Evolutionary conservation across 2,888 invertebrate genomes (phyloP).

Genomic region (Polyommatus iphigenia): DNA sequence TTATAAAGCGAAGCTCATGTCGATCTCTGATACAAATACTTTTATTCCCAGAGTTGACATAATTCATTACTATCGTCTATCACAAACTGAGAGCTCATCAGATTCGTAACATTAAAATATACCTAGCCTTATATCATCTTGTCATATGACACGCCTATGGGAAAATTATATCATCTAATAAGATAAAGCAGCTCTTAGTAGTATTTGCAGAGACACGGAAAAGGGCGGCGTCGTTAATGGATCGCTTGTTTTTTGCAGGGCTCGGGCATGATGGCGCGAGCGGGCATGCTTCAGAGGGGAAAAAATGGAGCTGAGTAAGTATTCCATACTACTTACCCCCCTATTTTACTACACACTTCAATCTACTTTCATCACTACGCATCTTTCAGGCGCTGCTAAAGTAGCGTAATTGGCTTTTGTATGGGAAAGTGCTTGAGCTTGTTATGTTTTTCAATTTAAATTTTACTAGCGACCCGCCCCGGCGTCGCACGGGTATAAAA

Average conservation of each 20-base stretch:
- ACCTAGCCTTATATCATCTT: background rate
- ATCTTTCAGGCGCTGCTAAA: slow-evolving; percentile 16
- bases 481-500: too few relatives aligned
- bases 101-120: background rate
- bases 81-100: background rate
- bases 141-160: background rate
- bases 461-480: too few relatives aligned
- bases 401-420: background rate
- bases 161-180: slow-evolving; percentile 45
- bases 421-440: background rate
- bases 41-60: background rate
- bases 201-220: slow-evolving; percentile 66
- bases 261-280: slow-evolving; percentile 86
- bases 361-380: slow-evolving; percentile 27
- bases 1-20: too few relatives aligned
- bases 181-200: slow-evolving; percentile 51
- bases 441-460: background rate
- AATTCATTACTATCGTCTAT: background rate
- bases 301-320: slow-evolving; percentile 89
- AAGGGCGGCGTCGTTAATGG: slow-evolving; percentile 64
- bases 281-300: slow-evolving; percentile 88
- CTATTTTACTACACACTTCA: slow-evolving; percentile 27
- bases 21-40: too few relatives aligned
- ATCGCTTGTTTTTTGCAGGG: slow-evolving; percentile 73
- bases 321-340: slow-evolving; percentile 38